These are phyloP conservation scores for Hesperia comma DNA, from an alignment of 2,888 invertebrate species.

Conservation along the genomic window DNA sequence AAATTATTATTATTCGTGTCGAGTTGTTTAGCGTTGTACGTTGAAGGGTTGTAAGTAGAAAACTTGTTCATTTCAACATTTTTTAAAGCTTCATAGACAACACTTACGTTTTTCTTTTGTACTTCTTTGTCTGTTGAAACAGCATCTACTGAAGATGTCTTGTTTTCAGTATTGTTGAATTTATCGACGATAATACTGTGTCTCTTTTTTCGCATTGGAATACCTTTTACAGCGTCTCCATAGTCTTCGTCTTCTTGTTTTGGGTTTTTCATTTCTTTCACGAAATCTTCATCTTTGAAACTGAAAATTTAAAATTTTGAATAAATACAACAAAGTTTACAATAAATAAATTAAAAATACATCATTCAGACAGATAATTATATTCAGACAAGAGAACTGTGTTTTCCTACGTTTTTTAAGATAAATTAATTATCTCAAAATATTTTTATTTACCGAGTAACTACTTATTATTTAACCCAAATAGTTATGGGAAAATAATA, in stretches of 20 bases:
- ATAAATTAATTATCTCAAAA: no score
- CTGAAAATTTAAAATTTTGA: conserved; percentile 38
- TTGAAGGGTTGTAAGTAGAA: neutral
- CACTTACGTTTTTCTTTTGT: neutral
- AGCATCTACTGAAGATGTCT: neutral
- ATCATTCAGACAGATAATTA: no score
- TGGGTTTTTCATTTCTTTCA: conserved; percentile 37
- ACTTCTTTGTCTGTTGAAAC: neutral
- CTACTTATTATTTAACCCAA: no score
- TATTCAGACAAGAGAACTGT: no score
- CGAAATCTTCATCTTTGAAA: conserved; percentile 38
- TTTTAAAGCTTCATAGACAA: neutral
- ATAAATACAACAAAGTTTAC: no score
- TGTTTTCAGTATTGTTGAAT: neutral
- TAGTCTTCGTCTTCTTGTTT: conserved; percentile 60
- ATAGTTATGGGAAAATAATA: no score
- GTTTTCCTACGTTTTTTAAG: no score
- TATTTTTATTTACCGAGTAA: no score
- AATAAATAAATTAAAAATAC: no score
- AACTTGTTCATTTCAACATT: neutral
- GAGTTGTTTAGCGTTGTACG: neutral
- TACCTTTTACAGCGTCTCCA: conserved; percentile 66
- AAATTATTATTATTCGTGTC: neutral
- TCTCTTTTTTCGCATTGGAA: conserved; percentile 61
- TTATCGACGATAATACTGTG: conserved; percentile 31